Percentiles rank a stretch among this genome's conserved stretches.
Evolutionary conservation across 2,888 invertebrate genomes (phyloP).

Genomic region (Criorhina ranunculi): DNA sequence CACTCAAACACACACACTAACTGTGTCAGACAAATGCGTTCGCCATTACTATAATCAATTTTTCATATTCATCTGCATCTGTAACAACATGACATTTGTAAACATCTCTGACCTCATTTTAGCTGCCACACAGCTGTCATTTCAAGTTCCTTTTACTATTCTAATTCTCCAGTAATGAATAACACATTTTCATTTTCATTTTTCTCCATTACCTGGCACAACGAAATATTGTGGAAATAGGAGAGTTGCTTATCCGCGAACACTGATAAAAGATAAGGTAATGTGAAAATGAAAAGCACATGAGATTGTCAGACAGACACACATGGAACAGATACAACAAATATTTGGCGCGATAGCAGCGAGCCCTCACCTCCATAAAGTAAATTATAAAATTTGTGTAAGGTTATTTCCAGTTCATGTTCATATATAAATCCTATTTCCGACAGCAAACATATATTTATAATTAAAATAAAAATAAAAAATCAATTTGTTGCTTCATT

Average conservation of each 20-base stretch:
- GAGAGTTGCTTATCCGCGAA: background rate
- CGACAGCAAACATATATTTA: too few species aligned
- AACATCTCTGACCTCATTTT: background rate
- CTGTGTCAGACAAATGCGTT: constrained; percentile 2
- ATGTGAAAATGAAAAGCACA: background rate
- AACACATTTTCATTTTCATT: background rate
- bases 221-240: background rate
- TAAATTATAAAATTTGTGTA: too few species aligned
- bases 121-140: background rate
- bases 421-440: too few species aligned
- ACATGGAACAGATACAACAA: background rate
- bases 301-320: background rate
- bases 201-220: background rate
- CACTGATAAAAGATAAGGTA: background rate
- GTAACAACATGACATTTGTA: constrained; percentile 36
- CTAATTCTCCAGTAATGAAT: background rate
- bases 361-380: too few species aligned
- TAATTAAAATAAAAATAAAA: background rate
- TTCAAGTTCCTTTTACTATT: background rate
- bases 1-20: too few species aligned
- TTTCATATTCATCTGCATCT: constrained; percentile 27
- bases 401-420: too few species aligned
- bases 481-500: background rate
- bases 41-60: constrained; percentile 1
- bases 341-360: too few species aligned